phyloP scores from a whole-genome alignment of 2,888 invertebrate species.

The Synanthedon vespiformis region DNA sequence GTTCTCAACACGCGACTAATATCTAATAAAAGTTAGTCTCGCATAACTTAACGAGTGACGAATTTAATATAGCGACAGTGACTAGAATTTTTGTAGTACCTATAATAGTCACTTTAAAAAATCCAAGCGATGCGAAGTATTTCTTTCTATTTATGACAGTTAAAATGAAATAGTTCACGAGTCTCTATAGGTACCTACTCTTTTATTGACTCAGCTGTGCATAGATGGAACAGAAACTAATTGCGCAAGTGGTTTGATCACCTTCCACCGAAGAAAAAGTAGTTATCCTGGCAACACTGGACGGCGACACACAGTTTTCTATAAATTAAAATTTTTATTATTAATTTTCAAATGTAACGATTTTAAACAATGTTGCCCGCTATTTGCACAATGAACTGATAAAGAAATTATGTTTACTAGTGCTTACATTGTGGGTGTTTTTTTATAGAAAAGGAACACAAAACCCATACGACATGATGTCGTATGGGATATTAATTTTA shows the following conservation, averaged over 20 bases:
- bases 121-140: too few relatives aligned
- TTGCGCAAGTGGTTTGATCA: slow-evolving; percentile 25
- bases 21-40: neutral
- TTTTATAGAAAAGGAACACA: neutral
- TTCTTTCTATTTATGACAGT: too few relatives aligned
- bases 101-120: too few relatives aligned
- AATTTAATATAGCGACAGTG: too few relatives aligned
- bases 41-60: too few relatives aligned
- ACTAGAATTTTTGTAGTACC: too few relatives aligned
- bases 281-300: slow-evolving; percentile 1
- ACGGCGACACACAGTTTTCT: slow-evolving; percentile 2
- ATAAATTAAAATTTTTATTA: too few relatives aligned
- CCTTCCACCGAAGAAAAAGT: slow-evolving; percentile 4
- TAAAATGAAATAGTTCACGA: too few relatives aligned
- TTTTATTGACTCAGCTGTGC: slow-evolving; percentile 25
- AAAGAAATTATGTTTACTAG: neutral
- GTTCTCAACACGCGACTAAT: neutral
- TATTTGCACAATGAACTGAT: slow-evolving; percentile 6
- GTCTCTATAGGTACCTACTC: too few relatives aligned
- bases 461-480: slow-evolving; percentile 17
- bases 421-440: neutral
- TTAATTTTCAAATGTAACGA: neutral
- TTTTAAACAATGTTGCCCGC: neutral
- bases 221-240: slow-evolving; percentile 18
- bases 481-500: slow-evolving; percentile 15